Evolutionary conservation across 2,888 invertebrate species (phyloP).

Genomic region (Acanthosepion lycidas): DNA sequence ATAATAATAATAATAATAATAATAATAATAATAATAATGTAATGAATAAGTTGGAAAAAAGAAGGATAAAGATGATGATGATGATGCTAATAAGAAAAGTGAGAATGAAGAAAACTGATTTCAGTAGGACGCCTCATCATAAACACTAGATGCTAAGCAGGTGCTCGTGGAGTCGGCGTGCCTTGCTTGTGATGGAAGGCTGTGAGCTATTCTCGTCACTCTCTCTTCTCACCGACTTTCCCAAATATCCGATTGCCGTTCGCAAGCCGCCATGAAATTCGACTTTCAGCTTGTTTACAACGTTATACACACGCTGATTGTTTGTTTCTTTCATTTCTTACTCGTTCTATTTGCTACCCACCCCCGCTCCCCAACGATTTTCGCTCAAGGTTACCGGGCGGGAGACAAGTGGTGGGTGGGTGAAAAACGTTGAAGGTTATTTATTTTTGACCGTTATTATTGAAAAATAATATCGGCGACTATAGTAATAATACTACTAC

Average conservation of each 20-base stretch:
- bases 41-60: too few relatives aligned
- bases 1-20: too few relatives aligned
- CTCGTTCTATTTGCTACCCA: not conserved
- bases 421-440: not conserved
- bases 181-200: not conserved
- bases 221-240: not conserved
- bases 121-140: not conserved
- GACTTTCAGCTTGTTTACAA: not conserved
- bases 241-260: not conserved
- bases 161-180: conserved; percentile 1
- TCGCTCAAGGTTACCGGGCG: not conserved
- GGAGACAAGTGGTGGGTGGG: not conserved
- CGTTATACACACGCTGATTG: not conserved
- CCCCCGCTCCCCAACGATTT: not conserved
- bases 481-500: not conserved
- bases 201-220: not conserved
- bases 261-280: conserved; percentile 6
- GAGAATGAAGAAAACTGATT: not conserved
- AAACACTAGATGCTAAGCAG: not conserved
- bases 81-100: too few relatives aligned
- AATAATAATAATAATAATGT: too few relatives aligned
- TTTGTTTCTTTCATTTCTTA: not conserved
- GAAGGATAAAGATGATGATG: too few relatives aligned
- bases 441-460: not conserved
- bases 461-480: not conserved